Evolutionary conservation across 1,140 invertebrate species (phyloP).

Genomic region (Drosophila mayri): DNA sequence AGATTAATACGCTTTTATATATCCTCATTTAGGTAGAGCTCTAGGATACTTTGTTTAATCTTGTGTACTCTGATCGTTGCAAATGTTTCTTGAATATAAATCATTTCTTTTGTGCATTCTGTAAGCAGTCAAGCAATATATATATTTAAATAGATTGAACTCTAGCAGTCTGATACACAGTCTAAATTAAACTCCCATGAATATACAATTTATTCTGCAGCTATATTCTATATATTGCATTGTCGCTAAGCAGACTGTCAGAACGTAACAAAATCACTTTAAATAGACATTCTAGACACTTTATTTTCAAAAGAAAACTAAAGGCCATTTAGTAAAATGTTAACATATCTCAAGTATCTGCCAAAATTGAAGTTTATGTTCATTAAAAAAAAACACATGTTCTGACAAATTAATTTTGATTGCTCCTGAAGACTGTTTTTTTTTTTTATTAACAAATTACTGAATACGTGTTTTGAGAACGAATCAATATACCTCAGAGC

Average conservation of each 20-base stretch:
- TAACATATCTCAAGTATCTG: background rate
- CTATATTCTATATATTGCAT: background rate
- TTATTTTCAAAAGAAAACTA: background rate
- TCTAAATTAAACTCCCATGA: background rate
- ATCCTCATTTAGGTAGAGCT: background rate
- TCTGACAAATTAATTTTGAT: background rate
- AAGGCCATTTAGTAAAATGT: background rate
- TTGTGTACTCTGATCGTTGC: background rate
- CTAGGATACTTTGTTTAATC: slow-evolving; percentile 1
- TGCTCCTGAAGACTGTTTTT: background rate
- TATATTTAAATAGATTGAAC: background rate
- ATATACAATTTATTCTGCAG: background rate
- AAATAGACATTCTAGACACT: background rate
- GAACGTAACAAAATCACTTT: background rate
- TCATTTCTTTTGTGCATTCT: background rate
- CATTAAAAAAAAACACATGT: slow-evolving; percentile 3
- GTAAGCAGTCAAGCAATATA: background rate
- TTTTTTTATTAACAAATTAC: slow-evolving; percentile 5
- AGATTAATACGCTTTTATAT: slow-evolving; percentile 7
- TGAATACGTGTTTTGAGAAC: slow-evolving; percentile 7
- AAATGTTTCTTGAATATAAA: too few species aligned
- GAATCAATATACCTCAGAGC: slow-evolving; percentile 10
- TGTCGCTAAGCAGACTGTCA: background rate
- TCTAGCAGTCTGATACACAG: background rate
- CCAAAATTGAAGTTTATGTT: background rate